Percentiles rank a stretch among this genome's conserved stretches.
These are phyloP conservation scores for Ephialtes manifestator DNA, from an alignment of 2,888 invertebrate species.

Conservation along the genomic window DNA sequence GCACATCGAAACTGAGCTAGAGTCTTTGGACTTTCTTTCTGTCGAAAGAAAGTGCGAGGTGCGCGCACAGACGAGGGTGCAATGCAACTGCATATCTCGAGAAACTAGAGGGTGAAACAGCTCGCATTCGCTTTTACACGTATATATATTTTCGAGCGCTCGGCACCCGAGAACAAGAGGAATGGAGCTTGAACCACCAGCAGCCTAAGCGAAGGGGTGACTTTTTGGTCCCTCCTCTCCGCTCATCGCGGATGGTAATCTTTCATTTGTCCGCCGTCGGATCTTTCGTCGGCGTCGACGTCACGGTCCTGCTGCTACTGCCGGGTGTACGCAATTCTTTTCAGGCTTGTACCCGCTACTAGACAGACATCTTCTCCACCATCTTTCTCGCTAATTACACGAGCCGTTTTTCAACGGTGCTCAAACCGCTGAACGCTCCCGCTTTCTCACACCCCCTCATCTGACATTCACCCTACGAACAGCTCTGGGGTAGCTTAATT, in stretches of 20 bases:
- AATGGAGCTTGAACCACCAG: constrained; percentile 30
- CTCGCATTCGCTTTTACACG: constrained; percentile 43
- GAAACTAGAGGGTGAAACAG: constrained; percentile 39
- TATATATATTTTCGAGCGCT: constrained; percentile 37
- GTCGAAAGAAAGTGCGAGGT: not conserved
- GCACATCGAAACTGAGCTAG: not conserved
- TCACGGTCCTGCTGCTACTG: constrained; percentile 1
- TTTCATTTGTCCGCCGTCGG: constrained; percentile 75
- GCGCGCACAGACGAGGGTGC: constrained; percentile 26
- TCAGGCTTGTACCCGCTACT: constrained; percentile 70
- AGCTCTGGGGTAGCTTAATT: not conserved
- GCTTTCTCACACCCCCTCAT: constrained; percentile 1
- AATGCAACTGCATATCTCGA: constrained; percentile 58
- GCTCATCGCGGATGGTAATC: constrained; percentile 72
- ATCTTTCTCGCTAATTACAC: constrained; percentile 81
- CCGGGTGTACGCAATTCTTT: constrained; percentile 75
- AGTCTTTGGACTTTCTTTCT: constrained; percentile 24
- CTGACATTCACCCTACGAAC: not conserved
- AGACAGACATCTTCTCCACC: constrained; percentile 76
- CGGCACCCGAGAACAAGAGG: constrained; percentile 22
- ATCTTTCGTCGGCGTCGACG: constrained; percentile 63
- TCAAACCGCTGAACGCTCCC: constrained; percentile 68
- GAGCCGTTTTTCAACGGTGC: constrained; percentile 75
- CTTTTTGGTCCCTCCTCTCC: constrained; percentile 23
- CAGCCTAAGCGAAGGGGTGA: constrained; percentile 26